Evolutionary conservation across 2,888 invertebrate species (phyloP).

Genomic region (Drosophila gaucha): DNA sequence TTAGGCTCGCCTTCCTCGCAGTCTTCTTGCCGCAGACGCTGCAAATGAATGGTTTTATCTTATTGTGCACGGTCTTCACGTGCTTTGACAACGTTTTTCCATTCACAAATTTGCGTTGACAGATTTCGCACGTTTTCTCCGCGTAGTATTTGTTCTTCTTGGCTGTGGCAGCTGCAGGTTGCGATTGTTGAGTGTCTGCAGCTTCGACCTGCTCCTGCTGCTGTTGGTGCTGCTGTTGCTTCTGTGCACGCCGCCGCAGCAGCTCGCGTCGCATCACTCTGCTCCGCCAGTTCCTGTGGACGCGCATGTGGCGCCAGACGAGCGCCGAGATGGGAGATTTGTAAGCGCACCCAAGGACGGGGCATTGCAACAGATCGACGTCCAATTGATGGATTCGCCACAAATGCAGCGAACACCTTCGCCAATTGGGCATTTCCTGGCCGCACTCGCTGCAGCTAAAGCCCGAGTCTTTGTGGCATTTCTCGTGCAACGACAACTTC

Average conservation of each 20-base stretch:
- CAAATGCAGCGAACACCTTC: constrained; percentile 88
- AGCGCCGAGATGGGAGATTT: constrained; percentile 86
- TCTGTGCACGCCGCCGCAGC: constrained; percentile 58
- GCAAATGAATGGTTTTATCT: constrained; percentile 90
- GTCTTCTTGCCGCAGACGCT: constrained; percentile 90
- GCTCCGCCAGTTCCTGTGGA: constrained; percentile 85
- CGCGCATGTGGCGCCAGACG: constrained; percentile 88
- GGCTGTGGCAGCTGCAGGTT: constrained; percentile 27
- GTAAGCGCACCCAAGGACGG: constrained; percentile 85
- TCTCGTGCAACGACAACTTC: constrained; percentile 85
- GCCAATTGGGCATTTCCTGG: constrained; percentile 87
- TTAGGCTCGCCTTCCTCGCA: constrained; percentile 89
- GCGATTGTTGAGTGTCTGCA: constrained; percentile 8
- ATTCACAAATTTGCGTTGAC: constrained; percentile 89
- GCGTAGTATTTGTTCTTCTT: constrained; percentile 86
- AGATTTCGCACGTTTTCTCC: constrained; percentile 89
- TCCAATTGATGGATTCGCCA: constrained; percentile 89
- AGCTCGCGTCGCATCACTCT: constrained; percentile 78
- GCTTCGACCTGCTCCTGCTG: constrained; percentile 28
- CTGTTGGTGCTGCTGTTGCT: constrained; percentile 36
- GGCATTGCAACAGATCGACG: constrained; percentile 87
- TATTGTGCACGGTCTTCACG: constrained; percentile 90
- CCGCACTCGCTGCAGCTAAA: constrained; percentile 87
- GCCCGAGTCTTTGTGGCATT: constrained; percentile 85
- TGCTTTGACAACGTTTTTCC: constrained; percentile 89